A percentile compares a stretch with the other conserved stretches of the same genome.
Evolutionary conservation across 2,888 invertebrate genomes (phyloP).

Genomic region (Andrena chrysosceles): DNA sequence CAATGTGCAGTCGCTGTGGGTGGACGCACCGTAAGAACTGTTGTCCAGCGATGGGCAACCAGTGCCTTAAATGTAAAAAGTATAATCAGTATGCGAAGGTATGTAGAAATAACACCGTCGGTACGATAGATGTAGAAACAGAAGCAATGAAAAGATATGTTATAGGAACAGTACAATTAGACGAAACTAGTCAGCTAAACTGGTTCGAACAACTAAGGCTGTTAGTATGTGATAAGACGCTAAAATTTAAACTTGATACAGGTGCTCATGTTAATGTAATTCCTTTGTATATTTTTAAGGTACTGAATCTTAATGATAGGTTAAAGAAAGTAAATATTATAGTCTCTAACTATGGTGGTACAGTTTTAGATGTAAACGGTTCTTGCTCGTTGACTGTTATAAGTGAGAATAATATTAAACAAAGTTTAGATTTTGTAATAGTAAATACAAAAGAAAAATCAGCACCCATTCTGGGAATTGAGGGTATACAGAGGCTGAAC

Average conservation of each 20-base stretch:
- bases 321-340: not conserved
- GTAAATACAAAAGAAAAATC: not conserved
- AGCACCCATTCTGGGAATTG: not conserved
- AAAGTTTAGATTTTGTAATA: not conserved
- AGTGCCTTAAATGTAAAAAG: slow-evolving; percentile 7
- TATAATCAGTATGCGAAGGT: slow-evolving; percentile 1
- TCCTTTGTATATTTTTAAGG: not conserved
- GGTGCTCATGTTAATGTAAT: not conserved
- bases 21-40: not conserved
- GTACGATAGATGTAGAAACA: not conserved
- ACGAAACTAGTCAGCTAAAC: not conserved
- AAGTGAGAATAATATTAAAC: not conserved
- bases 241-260: not conserved
- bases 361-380: not conserved
- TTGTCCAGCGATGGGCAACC: not conserved
- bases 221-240: not conserved
- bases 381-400: not conserved
- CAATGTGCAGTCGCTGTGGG: not conserved
- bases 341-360: not conserved
- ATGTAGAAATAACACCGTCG: not conserved
- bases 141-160: not conserved
- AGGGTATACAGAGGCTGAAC: not conserved
- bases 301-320: not conserved
- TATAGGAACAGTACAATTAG: not conserved
- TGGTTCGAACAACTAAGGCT: not conserved